phyloP scores from a whole-genome alignment of 2,888 invertebrate species.

The Agonopterix heracliana region DNA sequence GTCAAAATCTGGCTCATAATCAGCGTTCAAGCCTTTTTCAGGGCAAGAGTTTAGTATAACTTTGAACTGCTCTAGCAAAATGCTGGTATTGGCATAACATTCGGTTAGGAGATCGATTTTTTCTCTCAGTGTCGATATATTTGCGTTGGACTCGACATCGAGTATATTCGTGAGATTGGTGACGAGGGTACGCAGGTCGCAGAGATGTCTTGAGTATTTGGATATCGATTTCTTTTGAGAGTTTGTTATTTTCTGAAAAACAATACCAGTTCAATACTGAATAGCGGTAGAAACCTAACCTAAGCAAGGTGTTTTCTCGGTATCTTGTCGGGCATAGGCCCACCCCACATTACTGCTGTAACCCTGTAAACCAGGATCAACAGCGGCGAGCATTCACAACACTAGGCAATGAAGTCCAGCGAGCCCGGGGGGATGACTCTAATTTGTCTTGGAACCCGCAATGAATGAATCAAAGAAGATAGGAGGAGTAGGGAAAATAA shows the following conservation, averaged over 20 bases:
- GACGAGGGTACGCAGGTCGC: slow-evolving; percentile 71
- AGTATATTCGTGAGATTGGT: slow-evolving; percentile 51
- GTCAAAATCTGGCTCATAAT: slow-evolving; percentile 54
- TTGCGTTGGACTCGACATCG: slow-evolving; percentile 40
- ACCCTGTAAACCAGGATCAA: no score
- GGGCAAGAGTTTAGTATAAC: slow-evolving; percentile 78
- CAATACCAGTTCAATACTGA: slow-evolving; percentile 8
- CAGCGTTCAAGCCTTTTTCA: slow-evolving; percentile 31
- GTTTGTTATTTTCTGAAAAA: slow-evolving; percentile 77
- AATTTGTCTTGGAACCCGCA: no score
- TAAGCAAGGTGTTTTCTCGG: no score
- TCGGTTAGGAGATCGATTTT: slow-evolving; percentile 59
- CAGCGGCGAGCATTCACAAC: no score
- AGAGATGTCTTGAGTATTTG: slow-evolving; percentile 73
- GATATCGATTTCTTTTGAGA: slow-evolving; percentile 79
- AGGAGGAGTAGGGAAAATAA: no score
- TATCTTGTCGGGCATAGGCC: no score
- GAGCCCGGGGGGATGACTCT: no score
- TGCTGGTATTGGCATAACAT: slow-evolving; percentile 64
- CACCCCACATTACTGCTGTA: no score
- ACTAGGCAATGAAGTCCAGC: no score
- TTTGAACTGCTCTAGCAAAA: slow-evolving; percentile 81
- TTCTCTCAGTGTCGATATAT: slow-evolving; percentile 45
- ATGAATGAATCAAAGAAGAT: no score
- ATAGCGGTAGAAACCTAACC: no score